phyloP scores from a whole-genome alignment of 2,797 vertebrate genomes.

The Coreius guichenoti region DNA sequence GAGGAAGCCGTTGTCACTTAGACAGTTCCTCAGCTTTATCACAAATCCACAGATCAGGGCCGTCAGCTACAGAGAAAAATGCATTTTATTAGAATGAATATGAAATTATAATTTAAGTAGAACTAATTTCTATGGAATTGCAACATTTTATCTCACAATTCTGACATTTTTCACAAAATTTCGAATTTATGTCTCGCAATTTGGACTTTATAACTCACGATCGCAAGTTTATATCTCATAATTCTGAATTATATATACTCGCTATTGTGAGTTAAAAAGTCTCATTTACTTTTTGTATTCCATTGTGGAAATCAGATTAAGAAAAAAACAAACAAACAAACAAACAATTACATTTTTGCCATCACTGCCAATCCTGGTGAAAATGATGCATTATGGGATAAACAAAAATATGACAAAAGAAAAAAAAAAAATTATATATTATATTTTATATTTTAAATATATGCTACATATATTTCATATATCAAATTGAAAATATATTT shows the following conservation, averaged over 20 bases:
- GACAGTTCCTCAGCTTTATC: conserved; percentile 93
- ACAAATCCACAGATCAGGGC: conserved; percentile 96
- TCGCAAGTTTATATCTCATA: too few relatives aligned
- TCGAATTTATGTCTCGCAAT: background rate
- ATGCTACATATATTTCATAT: background rate
- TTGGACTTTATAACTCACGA: too few relatives aligned
- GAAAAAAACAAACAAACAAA: too few relatives aligned
- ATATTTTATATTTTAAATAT: background rate
- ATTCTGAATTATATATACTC: too few relatives aligned
- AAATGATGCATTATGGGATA: background rate
- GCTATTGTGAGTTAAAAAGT: too few relatives aligned
- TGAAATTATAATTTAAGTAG: background rate
- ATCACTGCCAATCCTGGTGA: background rate
- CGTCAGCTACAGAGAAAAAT: conserved; percentile 80
- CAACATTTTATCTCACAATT: background rate
- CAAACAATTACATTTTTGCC: background rate
- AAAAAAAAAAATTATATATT: too few relatives aligned
- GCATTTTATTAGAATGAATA: background rate
- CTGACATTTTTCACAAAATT: background rate
- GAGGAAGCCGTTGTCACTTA: conserved; percentile 93
- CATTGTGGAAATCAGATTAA: too few relatives aligned
- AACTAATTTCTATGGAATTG: background rate
- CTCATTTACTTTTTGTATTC: too few relatives aligned
- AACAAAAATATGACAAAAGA: background rate
- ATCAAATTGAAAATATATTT: background rate